Evolutionary conservation across 2,797 vertebrate genomes (phyloP), one percentile per base, ranked within the genome.

Genomic region (Pygocentrus nattereri): DNA sequence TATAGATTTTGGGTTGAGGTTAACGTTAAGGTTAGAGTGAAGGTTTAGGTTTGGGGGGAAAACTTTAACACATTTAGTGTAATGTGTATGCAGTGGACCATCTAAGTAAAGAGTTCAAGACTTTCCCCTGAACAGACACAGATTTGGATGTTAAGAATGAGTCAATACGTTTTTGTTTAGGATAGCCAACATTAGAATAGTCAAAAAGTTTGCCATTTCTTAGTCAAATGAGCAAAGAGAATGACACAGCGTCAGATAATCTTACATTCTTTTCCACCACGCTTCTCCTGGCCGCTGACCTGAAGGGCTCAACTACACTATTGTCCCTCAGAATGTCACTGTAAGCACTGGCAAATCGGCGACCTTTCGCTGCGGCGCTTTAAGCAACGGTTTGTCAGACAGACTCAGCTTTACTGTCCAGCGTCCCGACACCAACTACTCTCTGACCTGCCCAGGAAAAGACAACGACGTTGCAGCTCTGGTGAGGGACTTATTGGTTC

Each of bases 171-270:
- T 77, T 87, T 78, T 74, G 79, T 79, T 70, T 73, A 74, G 47
- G 34, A 59, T 11, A 49, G 56, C 27, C 2, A 72, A 34, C 38
- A 86, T 78, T 84, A 68, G 72, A 85, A 82, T 86, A 84, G 74
- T 81, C 84, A 89, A 82, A 83, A 78, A 69, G 31, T 21, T 13
- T 7, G 4, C 27, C 1, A 88, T 89, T 89, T 85, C 81, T 81
- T 88, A 88, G 88, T 82, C 84, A 87, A 87, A 89, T 87, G 8
- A 84, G 72, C n/a, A 41, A 69, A 76, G 56, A 12, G 52, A 34
- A 44, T 77, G 50, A 72, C 27, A 59, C 50, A 71, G 47, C 47
- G 2, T 21, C 2, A 16, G 34, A 19, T 38, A 64, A 50, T 34
- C 34, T 38, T 62, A 41, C 4, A 4, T 11, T 71, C 19, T 79